Conservation (phyloP, 2,888 invertebrate genomes). For the Cheilosia variabilis region DNA sequence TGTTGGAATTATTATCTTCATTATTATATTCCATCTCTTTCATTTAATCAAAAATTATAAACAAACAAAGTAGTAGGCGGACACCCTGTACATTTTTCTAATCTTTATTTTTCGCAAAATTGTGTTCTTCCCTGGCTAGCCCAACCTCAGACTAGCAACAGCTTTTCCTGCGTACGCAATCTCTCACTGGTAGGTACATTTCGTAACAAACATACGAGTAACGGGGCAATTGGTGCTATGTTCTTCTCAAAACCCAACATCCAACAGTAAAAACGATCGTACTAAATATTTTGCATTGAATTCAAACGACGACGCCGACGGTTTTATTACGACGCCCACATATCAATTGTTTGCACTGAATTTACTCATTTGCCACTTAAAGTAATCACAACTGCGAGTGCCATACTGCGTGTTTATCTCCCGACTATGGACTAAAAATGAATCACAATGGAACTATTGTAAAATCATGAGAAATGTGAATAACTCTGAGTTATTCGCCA, state of each 20-base stretch:
- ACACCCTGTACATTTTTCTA: too few relatives aligned
- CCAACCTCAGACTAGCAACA: too few relatives aligned
- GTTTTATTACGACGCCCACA: slow-evolving; percentile 33
- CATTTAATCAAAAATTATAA: too few relatives aligned
- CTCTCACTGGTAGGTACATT: too few relatives aligned
- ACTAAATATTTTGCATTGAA: slow-evolving; percentile 15
- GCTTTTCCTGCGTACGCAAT: too few relatives aligned
- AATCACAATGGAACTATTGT: slow-evolving; percentile 42
- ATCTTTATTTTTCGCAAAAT: too few relatives aligned
- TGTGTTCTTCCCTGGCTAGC: too few relatives aligned
- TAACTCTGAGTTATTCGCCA: background rate
- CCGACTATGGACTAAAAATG: slow-evolving; percentile 21
- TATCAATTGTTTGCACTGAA: slow-evolving; percentile 27
- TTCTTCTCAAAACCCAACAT: background rate
- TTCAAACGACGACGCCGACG: background rate
- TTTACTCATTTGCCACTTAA: slow-evolving; percentile 24
- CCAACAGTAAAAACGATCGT: background rate
- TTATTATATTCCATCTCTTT: too few relatives aligned
- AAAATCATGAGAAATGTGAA: slow-evolving; percentile 11
- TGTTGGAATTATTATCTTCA: too few relatives aligned
- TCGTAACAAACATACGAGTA: too few relatives aligned
- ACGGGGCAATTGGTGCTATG: too few relatives aligned
- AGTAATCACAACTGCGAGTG: slow-evolving; percentile 11
- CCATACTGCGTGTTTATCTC: slow-evolving; percentile 17
- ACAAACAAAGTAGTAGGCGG: too few relatives aligned